Evolutionary conservation across 2,797 vertebrate genomes (phyloP).

Genomic region (Molossus molossus): DNA sequence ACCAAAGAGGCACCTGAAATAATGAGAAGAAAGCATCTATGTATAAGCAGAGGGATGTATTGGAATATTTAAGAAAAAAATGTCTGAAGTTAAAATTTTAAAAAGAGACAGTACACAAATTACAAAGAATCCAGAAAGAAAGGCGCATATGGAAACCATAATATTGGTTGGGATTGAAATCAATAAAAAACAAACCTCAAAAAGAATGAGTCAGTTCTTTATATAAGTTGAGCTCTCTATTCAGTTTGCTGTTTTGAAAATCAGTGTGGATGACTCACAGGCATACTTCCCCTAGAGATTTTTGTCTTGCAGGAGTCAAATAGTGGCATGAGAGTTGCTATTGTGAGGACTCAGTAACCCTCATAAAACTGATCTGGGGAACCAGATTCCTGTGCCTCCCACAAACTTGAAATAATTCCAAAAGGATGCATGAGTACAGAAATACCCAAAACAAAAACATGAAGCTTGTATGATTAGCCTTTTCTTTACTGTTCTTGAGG

Average conservation of each 20-base stretch:
- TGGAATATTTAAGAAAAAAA: slow-evolving; percentile 28
- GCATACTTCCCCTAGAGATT: slow-evolving; percentile 17
- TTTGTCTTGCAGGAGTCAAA: not conserved
- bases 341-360: not conserved
- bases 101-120: slow-evolving; percentile 35
- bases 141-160: not conserved
- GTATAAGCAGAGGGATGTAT: not conserved
- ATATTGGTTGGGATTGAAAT: not conserved
- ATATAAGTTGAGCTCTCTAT: not conserved
- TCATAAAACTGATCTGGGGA: not conserved
- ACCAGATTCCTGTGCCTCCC: not conserved
- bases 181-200: not conserved
- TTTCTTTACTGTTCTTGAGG: not conserved
- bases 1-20: slow-evolving; percentile 20
- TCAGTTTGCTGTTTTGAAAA: slow-evolving; percentile 49
- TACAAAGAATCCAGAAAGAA: slow-evolving; percentile 29
- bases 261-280: not conserved
- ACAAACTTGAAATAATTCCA: slow-evolving; percentile 56
- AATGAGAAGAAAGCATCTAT: slow-evolving; percentile 4
- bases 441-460: not conserved
- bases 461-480: not conserved
- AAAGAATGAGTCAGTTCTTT: slow-evolving; percentile 18
- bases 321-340: not conserved
- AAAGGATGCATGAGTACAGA: not conserved
- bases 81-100: slow-evolving; percentile 52